Evolutionary conservation across 2,113 vertebrate species (phyloP).

Genomic region (Circaetus cinerascens): DNA sequence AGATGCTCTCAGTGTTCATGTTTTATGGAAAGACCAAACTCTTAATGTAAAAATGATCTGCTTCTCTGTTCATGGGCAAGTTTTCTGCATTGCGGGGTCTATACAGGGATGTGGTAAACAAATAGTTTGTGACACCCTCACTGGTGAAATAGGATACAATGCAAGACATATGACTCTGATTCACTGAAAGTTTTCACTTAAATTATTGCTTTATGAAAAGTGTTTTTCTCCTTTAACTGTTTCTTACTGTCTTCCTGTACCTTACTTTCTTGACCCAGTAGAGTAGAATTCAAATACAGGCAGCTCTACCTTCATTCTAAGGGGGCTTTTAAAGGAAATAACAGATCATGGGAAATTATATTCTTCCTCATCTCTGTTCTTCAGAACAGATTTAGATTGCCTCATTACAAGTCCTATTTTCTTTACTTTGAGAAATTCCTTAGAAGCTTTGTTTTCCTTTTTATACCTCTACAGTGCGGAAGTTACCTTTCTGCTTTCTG

Average conservation of each 20-base stretch:
- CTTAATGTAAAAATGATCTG: background rate
- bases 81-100: background rate
- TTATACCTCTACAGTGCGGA: background rate
- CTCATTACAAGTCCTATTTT: background rate
- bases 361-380: background rate
- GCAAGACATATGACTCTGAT: background rate
- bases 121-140: background rate
- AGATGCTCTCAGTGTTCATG: background rate
- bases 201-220: background rate
- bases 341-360: background rate
- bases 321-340: background rate
- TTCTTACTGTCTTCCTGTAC: background rate
- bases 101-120: background rate
- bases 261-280: background rate
- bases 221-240: background rate
- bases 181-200: background rate
- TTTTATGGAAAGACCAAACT: background rate
- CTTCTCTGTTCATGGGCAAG: background rate
- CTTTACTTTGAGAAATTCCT: background rate
- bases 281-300: background rate
- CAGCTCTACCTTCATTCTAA: background rate
- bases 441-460: slow-evolving; percentile 6
- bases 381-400: background rate
- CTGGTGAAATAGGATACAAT: no score
- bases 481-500: background rate